A percentile compares a stretch with the other conserved stretches of the same genome.
Conservation (phyloP, 2,797 vertebrate species). For the Naso thynnoides region DNA sequence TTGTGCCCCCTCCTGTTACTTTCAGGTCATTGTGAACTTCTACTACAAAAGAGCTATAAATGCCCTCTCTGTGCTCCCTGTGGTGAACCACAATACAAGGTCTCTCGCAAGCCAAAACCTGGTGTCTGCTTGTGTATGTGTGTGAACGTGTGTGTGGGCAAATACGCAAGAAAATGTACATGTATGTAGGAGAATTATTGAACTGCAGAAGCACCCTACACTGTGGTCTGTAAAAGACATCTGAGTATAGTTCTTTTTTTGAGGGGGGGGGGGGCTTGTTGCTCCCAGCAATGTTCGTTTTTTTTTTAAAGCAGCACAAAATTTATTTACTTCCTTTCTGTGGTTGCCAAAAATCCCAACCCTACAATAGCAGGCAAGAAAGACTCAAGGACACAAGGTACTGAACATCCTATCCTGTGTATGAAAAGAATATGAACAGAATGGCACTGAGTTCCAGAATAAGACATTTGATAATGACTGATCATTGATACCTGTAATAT, state of each 20-base stretch:
- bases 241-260: no score
- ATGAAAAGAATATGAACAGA: not conserved
- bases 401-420: not conserved
- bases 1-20: constrained; percentile 51
- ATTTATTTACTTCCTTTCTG: constrained; percentile 1
- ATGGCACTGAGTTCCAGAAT: not conserved
- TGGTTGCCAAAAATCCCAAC: constrained; percentile 10
- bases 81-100: constrained; percentile 42
- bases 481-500: not conserved
- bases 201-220: constrained; percentile 5
- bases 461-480: constrained; percentile 5
- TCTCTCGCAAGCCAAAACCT: constrained; percentile 37
- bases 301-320: constrained; percentile 11
- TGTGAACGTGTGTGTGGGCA: not conserved
- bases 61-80: constrained; percentile 48
- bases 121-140: constrained; percentile 19
- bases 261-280: no score
- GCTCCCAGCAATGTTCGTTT: not conserved
- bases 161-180: not conserved
- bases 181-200: not conserved
- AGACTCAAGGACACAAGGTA: constrained; percentile 17
- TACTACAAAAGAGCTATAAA: constrained; percentile 55
- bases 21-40: constrained; percentile 64
- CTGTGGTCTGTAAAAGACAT: not conserved
- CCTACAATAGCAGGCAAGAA: constrained; percentile 4